These are phyloP conservation scores for Phytoseiulus persimilis DNA, from an alignment of 2,888 invertebrate species.

Conservation along the genomic window DNA sequence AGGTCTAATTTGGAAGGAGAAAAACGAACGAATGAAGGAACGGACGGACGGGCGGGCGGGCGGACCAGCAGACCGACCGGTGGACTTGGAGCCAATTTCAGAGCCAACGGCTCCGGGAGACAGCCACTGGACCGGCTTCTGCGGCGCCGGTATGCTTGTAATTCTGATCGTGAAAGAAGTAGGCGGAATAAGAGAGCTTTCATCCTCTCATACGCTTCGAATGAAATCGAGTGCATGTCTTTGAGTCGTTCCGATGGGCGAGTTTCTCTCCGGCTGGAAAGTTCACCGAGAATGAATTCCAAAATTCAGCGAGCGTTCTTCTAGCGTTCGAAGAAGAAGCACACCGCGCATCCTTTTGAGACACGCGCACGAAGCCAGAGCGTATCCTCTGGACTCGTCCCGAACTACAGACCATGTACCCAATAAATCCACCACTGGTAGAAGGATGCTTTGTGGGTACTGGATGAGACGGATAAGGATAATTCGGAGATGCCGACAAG, in stretches of 20 bases:
- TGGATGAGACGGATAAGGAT: too few relatives aligned
- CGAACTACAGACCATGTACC: too few relatives aligned
- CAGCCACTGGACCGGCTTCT: neutral
- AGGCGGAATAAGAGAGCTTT: neutral
- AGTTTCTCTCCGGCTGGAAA: neutral
- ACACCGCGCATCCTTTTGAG: too few relatives aligned
- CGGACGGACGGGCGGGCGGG: neutral
- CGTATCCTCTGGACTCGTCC: too few relatives aligned
- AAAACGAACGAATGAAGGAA: neutral
- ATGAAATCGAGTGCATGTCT: neutral
- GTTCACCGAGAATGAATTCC: neutral
- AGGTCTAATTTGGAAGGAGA: neutral
- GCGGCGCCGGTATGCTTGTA: constrained; percentile 5
- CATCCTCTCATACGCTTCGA: neutral
- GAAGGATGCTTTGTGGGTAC: too few relatives aligned
- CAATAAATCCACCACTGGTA: too few relatives aligned
- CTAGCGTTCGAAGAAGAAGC: too few relatives aligned
- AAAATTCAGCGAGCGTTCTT: neutral
- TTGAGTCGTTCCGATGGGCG: neutral
- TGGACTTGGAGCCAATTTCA: neutral
- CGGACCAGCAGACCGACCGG: neutral
- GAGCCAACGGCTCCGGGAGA: neutral
- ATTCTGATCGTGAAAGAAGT: neutral
- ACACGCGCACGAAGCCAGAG: too few relatives aligned
- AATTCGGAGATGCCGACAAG: too few relatives aligned